Base-by-base conservation (phyloP, 1,140 invertebrate genomes). In the Neodiprion fabricii region DNA sequence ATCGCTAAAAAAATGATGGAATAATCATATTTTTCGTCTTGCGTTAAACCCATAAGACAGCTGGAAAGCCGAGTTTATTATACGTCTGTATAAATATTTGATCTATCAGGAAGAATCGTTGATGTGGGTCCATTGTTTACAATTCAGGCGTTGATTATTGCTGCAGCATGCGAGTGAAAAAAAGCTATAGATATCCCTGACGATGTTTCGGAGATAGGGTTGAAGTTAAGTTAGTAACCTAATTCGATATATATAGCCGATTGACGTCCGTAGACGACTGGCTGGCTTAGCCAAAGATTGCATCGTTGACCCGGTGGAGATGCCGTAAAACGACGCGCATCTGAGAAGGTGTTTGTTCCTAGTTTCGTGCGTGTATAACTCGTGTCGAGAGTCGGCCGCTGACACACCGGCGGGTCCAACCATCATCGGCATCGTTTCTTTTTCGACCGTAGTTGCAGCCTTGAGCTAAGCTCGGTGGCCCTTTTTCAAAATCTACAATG, bases 251-350 rank as follows among this genome's bases (percentile, higher is more conserved):
- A 69, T 69, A 69, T 69, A 69, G 67, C 14, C 67, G 67, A 69
- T 69, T 69, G 67, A 69, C 67, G 67, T 69, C 21, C 11, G 67
- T 23, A 47, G 40, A 47, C 17, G 67, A 23, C 67, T 69, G 67
- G 67, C 67, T 69, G 67, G 67, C 67, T 69, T 21, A 47, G 67
- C 67, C 67, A 69, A 69, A 69, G 67, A 69, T 69, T 69, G 67
- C 67, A 69, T 69, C 17, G 67, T 69, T 47, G 67, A 21, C 21
- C 67, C 21, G 67, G 14, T 47, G 21, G 21, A 11, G 67, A 69
- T 23, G 67, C 21, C 40, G 67, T 69, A 69, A 69, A 21, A 69
- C 67, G 67, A 23, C 21, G 67, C 21, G 14, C 61, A 14, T 17
- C 12, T 14, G 67, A 65, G 67, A 69, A 23, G 67, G 67, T 61